Base-by-base conservation (phyloP, 1,140 invertebrate genomes). In the Cardiocondyla obscurior region DNA sequence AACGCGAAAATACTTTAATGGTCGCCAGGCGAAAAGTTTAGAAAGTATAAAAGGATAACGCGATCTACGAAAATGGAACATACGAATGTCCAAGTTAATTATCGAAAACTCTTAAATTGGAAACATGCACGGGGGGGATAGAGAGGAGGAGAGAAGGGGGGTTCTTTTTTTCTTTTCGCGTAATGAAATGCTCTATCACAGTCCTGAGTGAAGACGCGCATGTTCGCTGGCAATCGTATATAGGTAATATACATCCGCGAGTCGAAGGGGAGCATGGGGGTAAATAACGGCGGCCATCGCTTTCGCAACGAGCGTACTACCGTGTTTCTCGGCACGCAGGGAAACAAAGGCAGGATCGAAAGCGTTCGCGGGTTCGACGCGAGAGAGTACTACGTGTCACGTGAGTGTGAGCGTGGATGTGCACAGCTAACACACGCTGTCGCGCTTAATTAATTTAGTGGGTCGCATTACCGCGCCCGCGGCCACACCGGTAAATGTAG, bases 371-470 rank as follows among this genome's bases (percentile, higher is more conserved):
- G 30, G 60, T 53, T 51, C 10, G 19, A 2, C n/a, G 30, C 22
- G 62, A 77, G 74, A 28, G 44, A 51, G 19, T 19, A 60, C n/a
- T 36, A 51, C 25, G 33, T 30, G 16, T 6, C 6, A 6, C 14
- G 64, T 33, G n/a, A 30, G 19, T 16, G 49, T 65, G 22, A 3
- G 6, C 39, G 44, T 14, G 22, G 28, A 12, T 53, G 33, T 36
- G 44, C 33, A 65, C 44, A 53, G 30, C 22, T 30, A 67, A 65
- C 73, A 77, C 73, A 65, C 62, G 30, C 42, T 30, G 28, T 36
- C 74, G 62, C 46, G 60, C 74, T 79, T 79, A 79, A 79, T 79
- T 79, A 79, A 79, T 79, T 79, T 79, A 79, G 62, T 79, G 30
- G 74, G 62, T 69, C 46, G 49, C 74, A 79, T 79, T 79, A 79